A percentile compares a stretch with the other conserved stretches of the same genome.
Evolutionary conservation across 2,113 vertebrate genomes (phyloP).

Genomic region (Anarhynchus alexandrinus): DNA sequence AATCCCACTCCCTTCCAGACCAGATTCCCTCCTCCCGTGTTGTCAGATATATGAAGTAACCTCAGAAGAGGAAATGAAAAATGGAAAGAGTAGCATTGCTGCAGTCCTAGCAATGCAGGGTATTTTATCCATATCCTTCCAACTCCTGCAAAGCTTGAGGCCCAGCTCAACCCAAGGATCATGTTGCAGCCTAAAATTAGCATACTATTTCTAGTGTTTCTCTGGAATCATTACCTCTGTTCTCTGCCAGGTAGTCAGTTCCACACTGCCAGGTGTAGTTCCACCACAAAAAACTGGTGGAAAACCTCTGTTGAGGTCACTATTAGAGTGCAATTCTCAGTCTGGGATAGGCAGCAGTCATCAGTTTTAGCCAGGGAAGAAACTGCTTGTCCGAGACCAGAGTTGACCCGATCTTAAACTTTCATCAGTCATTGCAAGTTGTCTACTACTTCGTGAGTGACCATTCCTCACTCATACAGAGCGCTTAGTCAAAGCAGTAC

Average conservation of each 20-base stretch:
- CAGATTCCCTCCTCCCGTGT: background rate
- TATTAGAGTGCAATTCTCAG: background rate
- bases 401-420: background rate
- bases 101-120: background rate
- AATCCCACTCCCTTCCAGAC: background rate
- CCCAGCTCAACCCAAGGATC: background rate
- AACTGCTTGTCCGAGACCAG: background rate
- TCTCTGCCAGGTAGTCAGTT: background rate
- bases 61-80: background rate
- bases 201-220: background rate
- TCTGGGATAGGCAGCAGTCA: background rate
- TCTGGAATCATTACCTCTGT: background rate
- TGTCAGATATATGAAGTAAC: background rate
- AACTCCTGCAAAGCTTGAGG: background rate
- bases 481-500: background rate
- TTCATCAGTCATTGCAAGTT: background rate
- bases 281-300: background rate
- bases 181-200: background rate
- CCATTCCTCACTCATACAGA: background rate
- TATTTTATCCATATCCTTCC: background rate
- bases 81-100: background rate
- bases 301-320: background rate
- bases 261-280: too few species aligned
- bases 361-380: background rate
- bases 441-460: background rate